These are phyloP conservation scores for Bombus sylvicola DNA, from an alignment of 1,140 invertebrate species.

Conservation along the genomic window DNA sequence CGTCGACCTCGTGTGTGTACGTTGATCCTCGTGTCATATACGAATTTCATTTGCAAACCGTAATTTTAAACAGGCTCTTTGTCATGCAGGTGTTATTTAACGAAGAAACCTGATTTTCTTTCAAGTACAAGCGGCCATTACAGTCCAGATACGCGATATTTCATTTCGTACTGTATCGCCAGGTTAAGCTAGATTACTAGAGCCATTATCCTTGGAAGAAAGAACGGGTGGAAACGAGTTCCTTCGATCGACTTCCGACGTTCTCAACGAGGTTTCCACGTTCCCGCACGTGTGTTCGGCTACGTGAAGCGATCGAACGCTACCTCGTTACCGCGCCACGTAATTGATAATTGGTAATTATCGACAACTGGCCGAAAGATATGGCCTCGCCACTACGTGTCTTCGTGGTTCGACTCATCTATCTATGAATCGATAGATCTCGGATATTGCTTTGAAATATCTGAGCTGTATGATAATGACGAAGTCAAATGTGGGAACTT, in stretches of 20 bases:
- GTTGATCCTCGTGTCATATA: background rate
- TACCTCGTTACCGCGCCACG: slow-evolving; percentile 52
- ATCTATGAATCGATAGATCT: background rate
- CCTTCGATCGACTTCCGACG: slow-evolving; percentile 55
- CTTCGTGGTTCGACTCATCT: slow-evolving; percentile 18
- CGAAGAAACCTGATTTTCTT: background rate
- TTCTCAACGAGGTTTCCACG: slow-evolving; percentile 30
- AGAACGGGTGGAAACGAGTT: slow-evolving; percentile 52
- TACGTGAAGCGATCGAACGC: slow-evolving; percentile 47
- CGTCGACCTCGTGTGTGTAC: background rate
- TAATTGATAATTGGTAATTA: slow-evolving; percentile 60
- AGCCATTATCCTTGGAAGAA: slow-evolving; percentile 52
- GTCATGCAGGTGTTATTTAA: background rate
- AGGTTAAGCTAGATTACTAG: slow-evolving; percentile 53
- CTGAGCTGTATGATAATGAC: background rate
- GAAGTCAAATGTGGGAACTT: background rate
- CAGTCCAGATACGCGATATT: slow-evolving; percentile 33
- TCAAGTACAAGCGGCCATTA: background rate
- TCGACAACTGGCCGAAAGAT: slow-evolving; percentile 50
- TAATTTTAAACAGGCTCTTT: background rate
- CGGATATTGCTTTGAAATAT: background rate
- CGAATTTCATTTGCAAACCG: slow-evolving; percentile 11
- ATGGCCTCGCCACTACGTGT: slow-evolving; percentile 18
- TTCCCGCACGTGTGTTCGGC: slow-evolving; percentile 42
- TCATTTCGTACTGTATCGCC: slow-evolving; percentile 50